phyloP scores from a whole-genome alignment of 2,797 vertebrate species.

The Varecia variegata region DNA sequence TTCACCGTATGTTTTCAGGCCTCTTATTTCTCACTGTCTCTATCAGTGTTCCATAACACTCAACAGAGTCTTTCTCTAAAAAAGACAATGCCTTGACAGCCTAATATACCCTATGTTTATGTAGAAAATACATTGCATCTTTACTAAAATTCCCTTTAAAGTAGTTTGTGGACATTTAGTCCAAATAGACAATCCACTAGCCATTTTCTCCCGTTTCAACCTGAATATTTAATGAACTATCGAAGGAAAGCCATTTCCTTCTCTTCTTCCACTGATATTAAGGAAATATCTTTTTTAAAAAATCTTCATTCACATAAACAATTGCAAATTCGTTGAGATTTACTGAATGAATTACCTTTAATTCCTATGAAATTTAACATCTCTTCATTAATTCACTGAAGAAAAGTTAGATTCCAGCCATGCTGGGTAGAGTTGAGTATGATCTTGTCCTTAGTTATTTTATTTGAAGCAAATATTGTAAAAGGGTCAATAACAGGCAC shows the following conservation, averaged over 20 bases:
- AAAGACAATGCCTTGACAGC: not conserved
- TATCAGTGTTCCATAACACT: not conserved
- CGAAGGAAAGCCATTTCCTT: not conserved
- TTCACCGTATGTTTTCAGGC: not conserved
- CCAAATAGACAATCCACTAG: not conserved
- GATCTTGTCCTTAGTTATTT: not conserved
- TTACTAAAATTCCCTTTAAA: not conserved
- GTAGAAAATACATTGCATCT: not conserved
- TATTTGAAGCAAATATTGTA: not conserved
- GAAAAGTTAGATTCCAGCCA: not conserved
- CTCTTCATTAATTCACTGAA: not conserved
- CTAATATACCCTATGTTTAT: not conserved
- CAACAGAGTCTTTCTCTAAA: not conserved
- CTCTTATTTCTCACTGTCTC: not conserved
- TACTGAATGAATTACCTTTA: not conserved
- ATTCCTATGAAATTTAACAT: not conserved
- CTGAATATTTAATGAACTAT: not conserved
- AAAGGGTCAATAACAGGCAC: not conserved
- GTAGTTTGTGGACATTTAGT: not conserved
- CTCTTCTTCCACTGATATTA: not conserved
- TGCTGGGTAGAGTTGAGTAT: not conserved
- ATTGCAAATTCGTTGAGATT: not conserved
- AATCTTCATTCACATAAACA: not conserved
- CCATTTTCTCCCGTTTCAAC: not conserved
- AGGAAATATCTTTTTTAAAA: not conserved